phyloP scores from a whole-genome alignment of 2,888 invertebrate genomes.

The Smittia aterrima region DNA sequence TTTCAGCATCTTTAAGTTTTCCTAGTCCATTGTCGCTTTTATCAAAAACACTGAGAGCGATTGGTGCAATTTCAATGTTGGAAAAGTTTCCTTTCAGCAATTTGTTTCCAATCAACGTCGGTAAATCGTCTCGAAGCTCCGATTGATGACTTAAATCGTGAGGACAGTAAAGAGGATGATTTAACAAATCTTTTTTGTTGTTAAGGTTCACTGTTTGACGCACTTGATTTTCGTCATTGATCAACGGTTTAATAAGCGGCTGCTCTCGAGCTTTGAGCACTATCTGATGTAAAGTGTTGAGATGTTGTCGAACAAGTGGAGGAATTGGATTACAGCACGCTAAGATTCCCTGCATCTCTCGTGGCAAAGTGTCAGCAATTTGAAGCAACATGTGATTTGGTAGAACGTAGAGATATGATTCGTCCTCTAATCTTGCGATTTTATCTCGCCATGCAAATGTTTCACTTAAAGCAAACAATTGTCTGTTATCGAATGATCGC shows the following conservation, averaged over 20 bases:
- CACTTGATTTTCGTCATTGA: constrained; percentile 52
- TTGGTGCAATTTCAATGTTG: constrained; percentile 33
- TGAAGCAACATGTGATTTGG: constrained; percentile 95
- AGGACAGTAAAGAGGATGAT: constrained; percentile 60
- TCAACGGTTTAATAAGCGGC: constrained; percentile 61
- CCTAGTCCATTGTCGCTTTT: constrained; percentile 46
- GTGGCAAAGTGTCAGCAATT: constrained; percentile 81
- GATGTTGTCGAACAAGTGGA: constrained; percentile 60
- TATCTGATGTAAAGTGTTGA: constrained; percentile 63
- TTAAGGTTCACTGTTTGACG: constrained; percentile 43
- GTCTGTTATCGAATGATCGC: constrained; percentile 78
- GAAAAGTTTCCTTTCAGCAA: not conserved
- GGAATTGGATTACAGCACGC: constrained; percentile 94
- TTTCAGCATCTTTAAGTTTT: constrained; percentile 42
- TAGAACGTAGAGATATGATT: constrained; percentile 86
- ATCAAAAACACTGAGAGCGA: constrained; percentile 48
- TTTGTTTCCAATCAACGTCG: constrained; percentile 53
- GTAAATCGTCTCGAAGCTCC: constrained; percentile 60
- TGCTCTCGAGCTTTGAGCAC: constrained; percentile 69
- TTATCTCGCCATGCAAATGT: constrained; percentile 87
- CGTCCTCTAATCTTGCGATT: constrained; percentile 82
- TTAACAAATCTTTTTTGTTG: constrained; percentile 54
- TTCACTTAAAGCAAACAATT: constrained; percentile 76
- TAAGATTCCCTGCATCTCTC: constrained; percentile 88
- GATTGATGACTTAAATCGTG: constrained; percentile 60